Evolutionary conservation across 1,140 invertebrate species (phyloP).

Genomic region (Hypothenemus hampei): DNA sequence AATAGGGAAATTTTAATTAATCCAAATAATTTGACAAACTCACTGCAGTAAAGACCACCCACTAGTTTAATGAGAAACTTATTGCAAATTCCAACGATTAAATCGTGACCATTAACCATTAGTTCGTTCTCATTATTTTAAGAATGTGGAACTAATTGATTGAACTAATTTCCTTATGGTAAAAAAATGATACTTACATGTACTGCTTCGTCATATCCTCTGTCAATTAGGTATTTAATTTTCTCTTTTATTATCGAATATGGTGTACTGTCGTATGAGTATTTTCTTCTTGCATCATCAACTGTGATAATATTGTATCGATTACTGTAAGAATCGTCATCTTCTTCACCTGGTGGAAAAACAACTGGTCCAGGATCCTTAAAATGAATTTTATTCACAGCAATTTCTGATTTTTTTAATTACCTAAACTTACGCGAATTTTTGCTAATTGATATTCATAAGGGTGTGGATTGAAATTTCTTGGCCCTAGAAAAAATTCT

Average conservation of each 20-base stretch:
- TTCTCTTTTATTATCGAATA: constrained; percentile 36
- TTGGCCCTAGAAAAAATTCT: constrained; percentile 36
- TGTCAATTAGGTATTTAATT: constrained; percentile 21
- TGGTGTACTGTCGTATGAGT: constrained; percentile 34
- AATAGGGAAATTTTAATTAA: too few relatives aligned
- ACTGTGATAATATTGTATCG: constrained; percentile 29
- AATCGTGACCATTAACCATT: too few relatives aligned
- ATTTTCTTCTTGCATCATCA: constrained; percentile 14
- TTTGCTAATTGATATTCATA: constrained; percentile 29
- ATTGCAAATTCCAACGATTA: too few relatives aligned
- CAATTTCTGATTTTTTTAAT: not conserved
- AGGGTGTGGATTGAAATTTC: constrained; percentile 42
- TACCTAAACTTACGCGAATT: constrained; percentile 5
- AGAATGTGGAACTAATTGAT: too few relatives aligned
- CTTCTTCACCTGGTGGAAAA: constrained; percentile 2
- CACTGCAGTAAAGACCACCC: too few relatives aligned
- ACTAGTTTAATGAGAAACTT: too few relatives aligned
- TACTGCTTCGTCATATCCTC: not conserved
- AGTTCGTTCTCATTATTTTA: too few relatives aligned
- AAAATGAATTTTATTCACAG: not conserved
- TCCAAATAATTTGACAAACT: too few relatives aligned
- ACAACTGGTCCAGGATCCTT: constrained; percentile 14
- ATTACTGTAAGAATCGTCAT: constrained; percentile 6
- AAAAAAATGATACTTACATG: not conserved
- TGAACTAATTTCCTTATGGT: not conserved